Evolutionary conservation across 2,113 vertebrate genomes (phyloP).

Genomic region (Leiothrix lutea): DNA sequence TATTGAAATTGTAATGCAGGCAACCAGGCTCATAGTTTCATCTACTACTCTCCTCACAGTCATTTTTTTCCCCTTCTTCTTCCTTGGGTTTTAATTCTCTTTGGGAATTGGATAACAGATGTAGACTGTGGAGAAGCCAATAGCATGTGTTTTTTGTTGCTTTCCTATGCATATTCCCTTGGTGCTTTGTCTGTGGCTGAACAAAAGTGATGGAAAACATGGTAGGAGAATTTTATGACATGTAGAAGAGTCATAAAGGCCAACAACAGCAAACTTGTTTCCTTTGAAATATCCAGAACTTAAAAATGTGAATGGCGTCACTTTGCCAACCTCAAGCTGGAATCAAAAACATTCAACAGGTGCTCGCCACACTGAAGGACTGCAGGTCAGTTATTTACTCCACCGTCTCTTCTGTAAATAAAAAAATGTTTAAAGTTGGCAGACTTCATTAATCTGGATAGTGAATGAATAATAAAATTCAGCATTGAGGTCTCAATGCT

Average conservation of each 20-base stretch:
- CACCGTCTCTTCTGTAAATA: not conserved
- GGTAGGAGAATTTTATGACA: not conserved
- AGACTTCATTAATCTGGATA: not conserved
- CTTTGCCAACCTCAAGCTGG: not conserved
- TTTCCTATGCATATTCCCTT: not conserved
- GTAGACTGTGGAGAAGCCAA: not conserved
- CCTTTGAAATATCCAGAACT: not conserved
- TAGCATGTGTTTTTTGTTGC: not conserved
- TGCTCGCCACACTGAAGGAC: not conserved
- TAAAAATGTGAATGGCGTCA: not conserved
- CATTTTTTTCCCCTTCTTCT: not conserved
- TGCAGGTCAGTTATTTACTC: not conserved
- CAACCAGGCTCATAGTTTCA: not conserved
- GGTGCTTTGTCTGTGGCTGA: not conserved
- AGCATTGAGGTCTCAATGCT: not conserved
- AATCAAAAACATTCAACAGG: not conserved
- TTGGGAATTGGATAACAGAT: not conserved
- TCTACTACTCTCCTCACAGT: not conserved
- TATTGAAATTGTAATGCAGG: not conserved
- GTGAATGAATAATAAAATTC: not conserved
- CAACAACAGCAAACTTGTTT: not conserved
- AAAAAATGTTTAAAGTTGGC: not conserved
- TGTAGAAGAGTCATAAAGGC: not conserved
- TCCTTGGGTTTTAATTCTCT: not conserved
- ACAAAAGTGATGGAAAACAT: not conserved